Evolutionary conservation across 2,113 vertebrate species (phyloP).

Genomic region (Turdus rufiventris): DNA sequence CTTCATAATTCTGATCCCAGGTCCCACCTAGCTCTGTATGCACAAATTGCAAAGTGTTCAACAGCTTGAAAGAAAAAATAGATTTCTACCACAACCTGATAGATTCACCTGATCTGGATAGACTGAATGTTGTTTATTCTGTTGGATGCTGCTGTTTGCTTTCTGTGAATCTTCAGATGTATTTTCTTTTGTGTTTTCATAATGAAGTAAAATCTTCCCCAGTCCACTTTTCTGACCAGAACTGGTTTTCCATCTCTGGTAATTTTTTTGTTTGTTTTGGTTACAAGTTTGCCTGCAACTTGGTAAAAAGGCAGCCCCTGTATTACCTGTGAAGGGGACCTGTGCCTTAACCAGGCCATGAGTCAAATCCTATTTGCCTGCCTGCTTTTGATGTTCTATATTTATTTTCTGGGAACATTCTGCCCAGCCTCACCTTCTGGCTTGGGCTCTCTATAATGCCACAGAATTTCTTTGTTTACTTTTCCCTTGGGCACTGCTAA

Average conservation of each 20-base stretch:
- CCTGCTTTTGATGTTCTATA: constrained; percentile 16
- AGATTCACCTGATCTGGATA: not conserved
- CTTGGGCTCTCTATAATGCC: not conserved
- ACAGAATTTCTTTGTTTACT: not conserved
- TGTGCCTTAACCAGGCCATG: not conserved
- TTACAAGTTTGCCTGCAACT: not conserved
- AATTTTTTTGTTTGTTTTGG: not conserved
- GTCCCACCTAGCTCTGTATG: not conserved
- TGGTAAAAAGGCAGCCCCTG: not conserved
- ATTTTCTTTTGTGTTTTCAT: not conserved
- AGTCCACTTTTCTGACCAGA: not conserved
- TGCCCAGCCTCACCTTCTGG: not conserved
- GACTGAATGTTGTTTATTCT: not conserved
- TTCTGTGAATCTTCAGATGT: not conserved
- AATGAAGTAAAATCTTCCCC: not conserved
- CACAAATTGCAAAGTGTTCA: not conserved
- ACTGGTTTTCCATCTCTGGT: not conserved
- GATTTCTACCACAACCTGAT: not conserved
- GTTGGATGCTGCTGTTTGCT: not conserved
- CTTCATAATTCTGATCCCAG: not conserved
- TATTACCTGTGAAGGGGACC: not conserved
- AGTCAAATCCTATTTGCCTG: constrained; percentile 3
- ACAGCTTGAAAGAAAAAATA: not conserved
- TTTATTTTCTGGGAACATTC: constrained; percentile 6
- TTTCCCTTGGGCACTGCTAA: not conserved